Base-by-base conservation (phyloP, 64 coral and sea anemone genomes). In the Pachyseris speciosa region DNA sequence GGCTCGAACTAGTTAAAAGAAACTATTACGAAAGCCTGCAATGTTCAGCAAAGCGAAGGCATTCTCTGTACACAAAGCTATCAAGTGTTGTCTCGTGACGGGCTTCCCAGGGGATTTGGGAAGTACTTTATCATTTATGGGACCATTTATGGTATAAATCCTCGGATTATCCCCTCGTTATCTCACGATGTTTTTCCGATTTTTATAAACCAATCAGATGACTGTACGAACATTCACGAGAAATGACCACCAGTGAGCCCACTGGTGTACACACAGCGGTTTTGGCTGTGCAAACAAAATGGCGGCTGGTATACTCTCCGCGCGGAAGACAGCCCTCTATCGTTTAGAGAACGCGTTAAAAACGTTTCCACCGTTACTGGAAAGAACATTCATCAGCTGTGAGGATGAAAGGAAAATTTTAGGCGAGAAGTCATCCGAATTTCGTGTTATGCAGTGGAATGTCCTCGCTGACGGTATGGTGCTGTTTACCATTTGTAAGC, bases 371-470 rank as follows among this genome's bases (percentile, higher is more conserved):
- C 44, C 41, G 32, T 65, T 91, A 29, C 50, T 84, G 0, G 67
- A 91, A 60, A 91, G 89, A 63, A 48, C 67, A n/a, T 84, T 91
- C 28, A 70, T 90, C 3, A 76, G 52, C 25, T 68, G 59, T 5
- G 74, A 57, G 6, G n/a, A 34, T 24, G 80, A 75, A 26, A 69
- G 6, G 15, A 34, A 42, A 69, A 15, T 69, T 69, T 33, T 15
- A 34, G 41, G 11, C 9, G 16, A 40, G 12, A 50, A 69, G 15
- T 34, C 38, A 7, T 86, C 83, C 3, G 63, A 83, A 91, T 94
- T 98, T 48, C 93, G 96, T 84, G 86, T 98, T 9, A 89, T 98
- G 89, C 96, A 98, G 45, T 98, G 96, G 96, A 98, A 98, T 86
- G 84, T 98, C 13, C 89, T 98, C 36, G 96, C 96, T 52, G 96